Evolutionary conservation across 2,113 vertebrate species (phyloP), one percentile per base, ranked within the genome.

Genomic region (Lagopus muta): DNA sequence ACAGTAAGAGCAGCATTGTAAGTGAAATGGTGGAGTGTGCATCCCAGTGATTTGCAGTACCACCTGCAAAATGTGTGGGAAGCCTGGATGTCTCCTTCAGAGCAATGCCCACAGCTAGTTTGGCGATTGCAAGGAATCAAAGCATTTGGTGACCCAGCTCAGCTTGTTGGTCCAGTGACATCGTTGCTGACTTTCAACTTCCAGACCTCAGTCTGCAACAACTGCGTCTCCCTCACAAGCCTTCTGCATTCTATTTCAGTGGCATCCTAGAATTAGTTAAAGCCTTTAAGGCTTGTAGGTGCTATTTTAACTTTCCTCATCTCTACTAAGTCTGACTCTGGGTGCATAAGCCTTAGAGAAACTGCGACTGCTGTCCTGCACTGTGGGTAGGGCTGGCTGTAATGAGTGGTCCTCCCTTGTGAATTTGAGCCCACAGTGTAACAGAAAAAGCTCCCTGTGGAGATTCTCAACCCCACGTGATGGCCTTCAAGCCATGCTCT

Each of bases 91-190:
- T 21, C 79, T 58, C 43, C 62, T 76, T 21, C 64, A 50, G 82
- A 61, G 30, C 92, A 43, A 4, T 5, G 3, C 9, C 60, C 43
- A 40, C 6, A 1, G 1, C 50, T 65, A 8, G 10, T 22, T 43
- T 20, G 64, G 43, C 62, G 8, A 1, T 4, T 38, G 43, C 36
- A 43, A 70, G 42, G 73, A 54, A n/a, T 25, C 52, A 20, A 11
- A 17, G 6, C 0, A 0, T 6, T 9, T 1, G 3, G 50, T 22
- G 6, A 18, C 60, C 58, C 55, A n/a, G 47, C 65, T 43, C 24
- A 27, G 4, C 0, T 24, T 60, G 3, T 1, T 47, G 40, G 40
- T 61, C 69, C 27, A 10, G n/a, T n/a, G 12, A n/a, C 52, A 20
- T 40, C n/a, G 1, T 52, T 65, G 40, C 67, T 82, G 58, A 21